phyloP scores from a whole-genome alignment of 2,888 invertebrate genomes.

The Drosophila neoperkinsi region DNA sequence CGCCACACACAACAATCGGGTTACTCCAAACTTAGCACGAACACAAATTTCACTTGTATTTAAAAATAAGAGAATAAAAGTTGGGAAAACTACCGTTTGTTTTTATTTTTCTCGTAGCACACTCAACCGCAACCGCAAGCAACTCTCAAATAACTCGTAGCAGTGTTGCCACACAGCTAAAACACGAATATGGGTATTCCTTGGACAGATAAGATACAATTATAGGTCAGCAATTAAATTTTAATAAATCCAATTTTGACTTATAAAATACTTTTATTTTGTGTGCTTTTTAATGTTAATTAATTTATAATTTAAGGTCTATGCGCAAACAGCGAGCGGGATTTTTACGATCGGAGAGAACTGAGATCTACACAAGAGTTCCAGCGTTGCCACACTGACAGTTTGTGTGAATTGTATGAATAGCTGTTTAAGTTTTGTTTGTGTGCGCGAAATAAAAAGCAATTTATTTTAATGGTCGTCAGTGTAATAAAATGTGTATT shows the following conservation, averaged over 20 bases:
- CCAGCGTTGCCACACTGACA: background rate
- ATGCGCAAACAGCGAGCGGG: background rate
- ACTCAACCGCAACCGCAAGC: conserved; percentile 83
- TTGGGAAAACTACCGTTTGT: conserved; percentile 20
- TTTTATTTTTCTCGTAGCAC: conserved; percentile 38
- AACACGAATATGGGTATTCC: conserved; percentile 11
- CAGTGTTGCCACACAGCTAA: conserved; percentile 32
- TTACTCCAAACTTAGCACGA: background rate
- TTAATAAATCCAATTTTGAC: background rate
- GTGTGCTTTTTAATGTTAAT: background rate
- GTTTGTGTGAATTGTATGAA: background rate
- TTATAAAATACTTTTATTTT: background rate
- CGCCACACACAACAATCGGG: background rate
- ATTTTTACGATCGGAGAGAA: background rate
- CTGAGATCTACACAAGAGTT: background rate
- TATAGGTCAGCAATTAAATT: background rate
- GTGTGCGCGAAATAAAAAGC: background rate
- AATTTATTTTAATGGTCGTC: background rate
- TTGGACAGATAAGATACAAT: background rate
- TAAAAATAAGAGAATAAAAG: conserved; percentile 15
- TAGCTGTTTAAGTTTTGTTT: background rate
- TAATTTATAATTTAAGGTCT: background rate
- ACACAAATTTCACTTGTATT: background rate
- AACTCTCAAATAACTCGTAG: conserved; percentile 27
- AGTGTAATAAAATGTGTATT: background rate